Conservation (phyloP, 2,797 vertebrate species). For the Pangasius krempfi region DNA sequence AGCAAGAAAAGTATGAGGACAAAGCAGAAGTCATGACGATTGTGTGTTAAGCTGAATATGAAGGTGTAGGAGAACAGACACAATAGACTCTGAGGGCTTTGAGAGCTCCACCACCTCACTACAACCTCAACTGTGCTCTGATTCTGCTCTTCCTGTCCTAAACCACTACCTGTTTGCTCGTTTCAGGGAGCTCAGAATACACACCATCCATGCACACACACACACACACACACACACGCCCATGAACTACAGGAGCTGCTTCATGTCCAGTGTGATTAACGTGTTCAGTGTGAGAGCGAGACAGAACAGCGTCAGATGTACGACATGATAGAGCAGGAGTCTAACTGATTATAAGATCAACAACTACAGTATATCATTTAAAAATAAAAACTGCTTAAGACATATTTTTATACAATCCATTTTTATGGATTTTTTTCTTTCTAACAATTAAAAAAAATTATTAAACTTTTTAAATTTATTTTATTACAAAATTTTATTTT, state of each 20-base stretch:
- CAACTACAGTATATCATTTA: no score
- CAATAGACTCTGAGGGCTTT: background rate
- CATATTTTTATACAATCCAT: no score
- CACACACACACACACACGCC: background rate
- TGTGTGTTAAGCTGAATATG: background rate
- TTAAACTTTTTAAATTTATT: no score
- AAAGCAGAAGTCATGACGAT: background rate
- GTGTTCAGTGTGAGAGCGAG: background rate
- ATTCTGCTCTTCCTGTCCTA: conserved; percentile 5
- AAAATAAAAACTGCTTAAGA: no score
- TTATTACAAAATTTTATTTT: background rate
- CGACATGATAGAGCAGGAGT: background rate
- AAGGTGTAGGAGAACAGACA: background rate
- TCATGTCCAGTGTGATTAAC: background rate
- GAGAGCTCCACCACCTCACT: background rate
- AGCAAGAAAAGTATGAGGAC: background rate
- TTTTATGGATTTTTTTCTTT: background rate
- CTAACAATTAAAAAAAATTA: no score
- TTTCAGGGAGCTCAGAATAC: background rate
- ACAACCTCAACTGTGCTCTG: background rate
- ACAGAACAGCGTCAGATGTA: background rate
- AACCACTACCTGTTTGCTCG: conserved; percentile 13
- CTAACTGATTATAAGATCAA: background rate
- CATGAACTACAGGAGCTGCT: background rate
- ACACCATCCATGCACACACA: background rate